phyloP scores from a whole-genome alignment of 2,888 invertebrate genomes.

The Malthinus flaveolus region DNA sequence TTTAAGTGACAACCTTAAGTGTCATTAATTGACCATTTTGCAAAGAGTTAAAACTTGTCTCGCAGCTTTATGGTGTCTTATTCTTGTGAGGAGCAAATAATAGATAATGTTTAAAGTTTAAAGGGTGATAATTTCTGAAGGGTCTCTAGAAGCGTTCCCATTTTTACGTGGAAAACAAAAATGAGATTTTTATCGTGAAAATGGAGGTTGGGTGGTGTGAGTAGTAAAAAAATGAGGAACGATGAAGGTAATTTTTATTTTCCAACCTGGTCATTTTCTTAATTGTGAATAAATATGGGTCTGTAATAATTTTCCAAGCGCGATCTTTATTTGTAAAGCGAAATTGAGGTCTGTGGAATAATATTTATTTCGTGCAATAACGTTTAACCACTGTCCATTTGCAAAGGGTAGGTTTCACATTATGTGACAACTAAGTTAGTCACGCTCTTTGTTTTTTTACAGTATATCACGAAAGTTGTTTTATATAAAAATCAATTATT shows the following conservation, averaged over 20 bases:
- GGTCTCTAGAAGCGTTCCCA: no score
- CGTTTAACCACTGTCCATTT: conserved; percentile 21
- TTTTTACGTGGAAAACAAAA: no score
- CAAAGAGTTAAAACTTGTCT: conserved; percentile 31
- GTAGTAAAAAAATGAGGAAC: neutral
- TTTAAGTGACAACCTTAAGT: conserved; percentile 36
- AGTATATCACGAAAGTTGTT: conserved; percentile 25
- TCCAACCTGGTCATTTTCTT: conserved; percentile 2
- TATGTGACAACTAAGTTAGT: conserved; percentile 24
- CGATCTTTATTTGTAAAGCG: conserved; percentile 10
- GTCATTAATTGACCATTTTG: conserved; percentile 33
- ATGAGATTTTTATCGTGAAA: no score
- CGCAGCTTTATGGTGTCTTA: conserved; percentile 2
- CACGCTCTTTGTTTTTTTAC: conserved; percentile 23
- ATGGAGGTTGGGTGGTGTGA: no score
- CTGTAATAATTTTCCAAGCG: conserved; percentile 4
- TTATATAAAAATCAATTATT: conserved; percentile 36
- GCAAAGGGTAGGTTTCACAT: conserved; percentile 12
- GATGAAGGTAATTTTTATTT: neutral
- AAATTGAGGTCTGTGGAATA: neutral
- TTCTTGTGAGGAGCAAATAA: conserved; percentile 2
- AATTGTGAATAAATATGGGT: conserved; percentile 2
- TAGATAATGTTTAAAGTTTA: conserved; percentile 3
- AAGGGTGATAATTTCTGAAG: neutral
- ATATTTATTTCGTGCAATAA: conserved; percentile 14